These are phyloP conservation scores for Casuarius casuarius DNA, from an alignment of 2,113 vertebrate genomes.

Conservation along the genomic window DNA sequence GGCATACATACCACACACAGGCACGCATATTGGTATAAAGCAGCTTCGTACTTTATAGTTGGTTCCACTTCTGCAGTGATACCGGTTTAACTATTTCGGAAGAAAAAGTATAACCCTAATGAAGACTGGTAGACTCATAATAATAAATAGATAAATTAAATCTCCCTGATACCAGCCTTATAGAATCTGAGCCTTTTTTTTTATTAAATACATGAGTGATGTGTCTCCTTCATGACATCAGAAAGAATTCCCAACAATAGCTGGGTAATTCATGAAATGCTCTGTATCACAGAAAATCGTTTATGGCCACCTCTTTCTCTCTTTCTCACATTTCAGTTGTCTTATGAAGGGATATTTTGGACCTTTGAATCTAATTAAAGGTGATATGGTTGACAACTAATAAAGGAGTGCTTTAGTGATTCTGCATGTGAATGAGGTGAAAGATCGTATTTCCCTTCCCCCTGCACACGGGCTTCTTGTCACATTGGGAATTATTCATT, in stretches of 20 bases:
- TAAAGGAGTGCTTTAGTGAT: neutral
- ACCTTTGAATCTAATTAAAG: conserved; percentile 12
- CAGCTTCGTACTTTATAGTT: neutral
- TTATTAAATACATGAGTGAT: neutral
- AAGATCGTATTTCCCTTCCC: neutral
- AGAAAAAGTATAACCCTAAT: neutral
- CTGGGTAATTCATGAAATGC: neutral
- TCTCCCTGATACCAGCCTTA: neutral
- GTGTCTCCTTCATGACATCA: neutral
- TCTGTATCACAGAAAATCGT: neutral
- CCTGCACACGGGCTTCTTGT: neutral
- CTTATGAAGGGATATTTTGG: neutral
- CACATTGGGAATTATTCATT: neutral
- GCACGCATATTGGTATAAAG: neutral
- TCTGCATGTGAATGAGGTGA: neutral
- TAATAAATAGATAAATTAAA: neutral
- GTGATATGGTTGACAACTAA: neutral
- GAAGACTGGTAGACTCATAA: neutral
- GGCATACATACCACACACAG: too few relatives aligned
- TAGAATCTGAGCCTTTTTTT: neutral
- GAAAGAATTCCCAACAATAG: neutral
- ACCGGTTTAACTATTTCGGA: neutral
- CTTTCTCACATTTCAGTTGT: neutral
- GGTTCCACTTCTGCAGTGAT: neutral
- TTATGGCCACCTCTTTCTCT: neutral